Base-by-base conservation (phyloP, 2,888 invertebrate species). In the Ichneumoninae sp. region DNA sequence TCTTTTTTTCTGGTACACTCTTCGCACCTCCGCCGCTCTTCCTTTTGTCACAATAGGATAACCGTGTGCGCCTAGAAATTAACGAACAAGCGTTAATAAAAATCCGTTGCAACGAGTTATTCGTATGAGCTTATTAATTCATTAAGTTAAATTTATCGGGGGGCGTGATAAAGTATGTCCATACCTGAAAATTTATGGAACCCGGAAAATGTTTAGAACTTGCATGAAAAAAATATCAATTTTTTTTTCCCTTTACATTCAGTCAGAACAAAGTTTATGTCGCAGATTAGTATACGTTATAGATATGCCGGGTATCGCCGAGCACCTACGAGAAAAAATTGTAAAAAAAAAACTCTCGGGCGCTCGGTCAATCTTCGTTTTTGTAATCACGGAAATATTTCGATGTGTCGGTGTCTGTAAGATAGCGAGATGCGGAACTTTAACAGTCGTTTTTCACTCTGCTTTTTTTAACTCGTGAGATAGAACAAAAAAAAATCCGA, bases 21-120 rank as follows among this genome's bases (percentile, higher is more conserved):
- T 75, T 81, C 13, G 66, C 75, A 5, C 78, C 70, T 54, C 71
- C 79, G 66, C 50, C 82, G 26, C 16, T 62, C 70, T 75, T 82
- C 79, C 57, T 78, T 60, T 79, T 72, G 74, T 84, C 78, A 66
- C 30, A 57, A 57, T 57, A 57, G 44, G 68, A 10, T 26, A 68
- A 68, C 26, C 68, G 44, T 22, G 47, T 57, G 66, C 71, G 60
- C 82, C 82, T 82, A 82, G 71, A 82, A 82, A 82, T 71, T 82
- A 82, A 74, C 76, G 82, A 77, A 82, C 44, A 44, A 71, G 70
- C 22, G 54, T 76, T 82, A 77, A 76, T 76, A 33, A 57, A 47
- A 57, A 26, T 57, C 10, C 26, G 3, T 57, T 57, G 26, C 22
- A 22, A 57, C 57, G 57, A 26, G 0, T 57, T 26, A 57, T 57